Percentiles rank a stretch among this genome's conserved stretches.
Conservation (phyloP, 1,140 invertebrate species). For the Drosophila malerkotliana region DNA sequence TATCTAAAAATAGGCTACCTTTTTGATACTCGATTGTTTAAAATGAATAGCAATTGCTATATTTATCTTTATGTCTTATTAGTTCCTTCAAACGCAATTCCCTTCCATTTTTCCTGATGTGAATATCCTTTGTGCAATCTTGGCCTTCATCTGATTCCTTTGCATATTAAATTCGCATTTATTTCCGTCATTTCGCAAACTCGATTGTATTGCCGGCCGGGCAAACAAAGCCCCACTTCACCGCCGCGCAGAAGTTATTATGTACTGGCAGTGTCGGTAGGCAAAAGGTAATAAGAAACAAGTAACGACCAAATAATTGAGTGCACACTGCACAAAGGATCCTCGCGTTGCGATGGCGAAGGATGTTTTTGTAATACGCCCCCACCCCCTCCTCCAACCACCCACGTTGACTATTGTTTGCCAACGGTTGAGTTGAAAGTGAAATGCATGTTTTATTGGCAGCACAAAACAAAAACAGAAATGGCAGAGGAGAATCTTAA, state of each 20-base stretch:
- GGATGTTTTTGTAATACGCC: slow-evolving; percentile 20
- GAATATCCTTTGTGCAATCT: slow-evolving; percentile 12
- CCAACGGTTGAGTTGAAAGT: slow-evolving; percentile 29
- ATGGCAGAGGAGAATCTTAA: slow-evolving; percentile 19
- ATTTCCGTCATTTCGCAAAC: slow-evolving; percentile 47
- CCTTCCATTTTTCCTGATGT: slow-evolving; percentile 7
- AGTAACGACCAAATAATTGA: slow-evolving; percentile 77
- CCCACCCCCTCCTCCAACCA: background rate
- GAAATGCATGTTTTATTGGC: slow-evolving; percentile 67
- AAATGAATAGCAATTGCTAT: background rate
- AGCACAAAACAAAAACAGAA: slow-evolving; percentile 35
- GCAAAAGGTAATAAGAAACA: slow-evolving; percentile 55
- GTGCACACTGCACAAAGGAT: slow-evolving; percentile 67
- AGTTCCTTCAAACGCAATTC: background rate
- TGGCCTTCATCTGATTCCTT: slow-evolving; percentile 5
- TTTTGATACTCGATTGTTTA: too few relatives aligned
- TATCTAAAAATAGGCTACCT: too few relatives aligned
- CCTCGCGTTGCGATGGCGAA: slow-evolving; percentile 29
- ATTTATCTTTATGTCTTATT: background rate
- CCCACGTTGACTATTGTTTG: slow-evolving; percentile 16
- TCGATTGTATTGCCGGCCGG: slow-evolving; percentile 46
- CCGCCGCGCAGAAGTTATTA: slow-evolving; percentile 40
- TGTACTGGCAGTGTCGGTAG: slow-evolving; percentile 29
- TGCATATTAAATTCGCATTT: slow-evolving; percentile 66
- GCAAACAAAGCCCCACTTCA: slow-evolving; percentile 37